These are phyloP conservation scores for Steatornis caripensis DNA, from an alignment of 2,113 vertebrate species.

Conservation along the genomic window DNA sequence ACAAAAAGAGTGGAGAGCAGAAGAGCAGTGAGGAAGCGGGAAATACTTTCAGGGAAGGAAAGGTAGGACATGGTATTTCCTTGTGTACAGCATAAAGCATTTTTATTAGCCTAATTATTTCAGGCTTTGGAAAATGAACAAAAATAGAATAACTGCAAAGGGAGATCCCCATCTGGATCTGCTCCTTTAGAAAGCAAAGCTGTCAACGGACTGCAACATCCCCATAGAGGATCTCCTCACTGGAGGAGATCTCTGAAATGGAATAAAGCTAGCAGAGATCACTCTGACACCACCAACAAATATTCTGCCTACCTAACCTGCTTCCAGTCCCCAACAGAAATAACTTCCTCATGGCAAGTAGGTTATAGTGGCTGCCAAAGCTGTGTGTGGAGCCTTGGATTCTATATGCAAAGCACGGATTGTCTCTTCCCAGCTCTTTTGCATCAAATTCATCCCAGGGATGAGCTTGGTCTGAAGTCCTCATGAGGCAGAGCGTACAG, in stretches of 20 bases:
- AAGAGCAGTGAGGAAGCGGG: background rate
- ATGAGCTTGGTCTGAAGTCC: background rate
- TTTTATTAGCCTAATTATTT: background rate
- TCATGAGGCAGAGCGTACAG: background rate
- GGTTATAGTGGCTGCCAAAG: background rate
- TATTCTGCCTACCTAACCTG: background rate
- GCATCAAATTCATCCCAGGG: background rate
- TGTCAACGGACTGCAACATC: background rate
- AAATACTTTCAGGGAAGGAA: background rate
- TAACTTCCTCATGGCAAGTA: background rate
- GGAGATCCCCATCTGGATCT: background rate
- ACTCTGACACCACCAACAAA: background rate
- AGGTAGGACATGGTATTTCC: background rate
- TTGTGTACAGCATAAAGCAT: background rate
- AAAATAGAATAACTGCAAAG: background rate
- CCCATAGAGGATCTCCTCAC: background rate
- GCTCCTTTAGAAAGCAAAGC: background rate
- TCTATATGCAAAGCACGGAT: fast-evolving
- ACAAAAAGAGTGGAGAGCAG: background rate
- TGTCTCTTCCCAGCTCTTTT: background rate
- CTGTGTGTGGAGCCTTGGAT: background rate
- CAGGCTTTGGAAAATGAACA: background rate
- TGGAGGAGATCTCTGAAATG: background rate
- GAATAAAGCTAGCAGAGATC: background rate
- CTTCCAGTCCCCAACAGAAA: background rate